Evolutionary conservation across 2,797 vertebrate species (phyloP).

Genomic region (Lagocephalus sceleratus): DNA sequence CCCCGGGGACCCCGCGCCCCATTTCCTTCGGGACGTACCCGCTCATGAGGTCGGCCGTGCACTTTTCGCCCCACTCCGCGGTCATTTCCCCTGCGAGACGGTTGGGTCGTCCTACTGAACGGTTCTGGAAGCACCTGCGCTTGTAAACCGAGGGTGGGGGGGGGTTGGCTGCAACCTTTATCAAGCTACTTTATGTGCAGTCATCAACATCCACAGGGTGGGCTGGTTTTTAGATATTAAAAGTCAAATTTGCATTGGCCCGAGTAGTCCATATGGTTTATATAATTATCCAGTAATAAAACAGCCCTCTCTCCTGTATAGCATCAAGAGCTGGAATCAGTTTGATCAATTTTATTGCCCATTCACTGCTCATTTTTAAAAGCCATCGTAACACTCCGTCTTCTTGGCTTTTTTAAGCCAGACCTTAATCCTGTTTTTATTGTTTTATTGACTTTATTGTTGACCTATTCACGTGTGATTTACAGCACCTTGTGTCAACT

Average conservation of each 20-base stretch:
- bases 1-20: conserved; percentile 80
- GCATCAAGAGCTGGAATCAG: no score
- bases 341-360: no score
- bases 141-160: not conserved
- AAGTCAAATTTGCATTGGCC: not conserved
- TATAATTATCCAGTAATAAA: no score
- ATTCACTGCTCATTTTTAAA: no score
- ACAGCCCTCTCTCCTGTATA: no score
- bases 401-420: no score
- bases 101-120: not conserved
- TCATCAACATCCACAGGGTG: not conserved
- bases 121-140: not conserved
- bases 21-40: conserved; percentile 79
- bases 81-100: conserved; percentile 34
- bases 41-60: conserved; percentile 80
- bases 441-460: no score
- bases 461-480: no score
- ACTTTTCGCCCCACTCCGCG: conserved; percentile 68
- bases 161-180: conserved; percentile 14
- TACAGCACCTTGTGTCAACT: no score
- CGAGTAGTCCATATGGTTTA: no score
- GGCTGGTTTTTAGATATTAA: conserved; percentile 19
- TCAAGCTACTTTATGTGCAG: conserved; percentile 8
- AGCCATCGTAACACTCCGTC: no score
- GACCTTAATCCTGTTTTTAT: no score